Evolutionary conservation across 2,113 vertebrate species (phyloP), one percentile per base, ranked within the genome.

Genomic region (Poeciliopsis retropinna): DNA sequence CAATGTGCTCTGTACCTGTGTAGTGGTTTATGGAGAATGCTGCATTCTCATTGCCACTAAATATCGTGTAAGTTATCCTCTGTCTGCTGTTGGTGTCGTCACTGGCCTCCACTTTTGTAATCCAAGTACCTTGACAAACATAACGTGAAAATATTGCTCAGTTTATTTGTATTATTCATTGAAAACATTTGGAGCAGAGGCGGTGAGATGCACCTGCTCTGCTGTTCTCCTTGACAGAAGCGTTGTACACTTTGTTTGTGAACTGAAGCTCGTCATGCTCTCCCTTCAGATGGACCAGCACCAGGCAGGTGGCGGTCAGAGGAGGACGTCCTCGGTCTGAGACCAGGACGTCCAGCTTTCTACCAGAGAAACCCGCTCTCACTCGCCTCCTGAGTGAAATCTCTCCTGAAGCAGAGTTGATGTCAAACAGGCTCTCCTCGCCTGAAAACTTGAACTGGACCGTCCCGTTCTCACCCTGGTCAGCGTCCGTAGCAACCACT

Each of bases 391-490:
- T 93, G 54, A 97, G 90, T 9, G 84, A 92, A 13, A 99, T 87
- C 71, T 95, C 95, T 73, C 98, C 98, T 0, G 95, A 94, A 28
- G 90, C 81, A 0, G 19, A 3, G 13, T 95, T 68, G 0, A 99
- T 81, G 73, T 92, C 92, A 85, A 98, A 96, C 11, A 95, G 0
- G 3, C 94, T 85, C 71, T 96, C 94, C 2, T 88, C 74, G 5
- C 83, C 75, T 1, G 78, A 60, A 64, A 97, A 77, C 76, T 51
- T 88, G 63, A 95, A 98, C 44, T 65, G 57, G 2, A 98, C 70
- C 0, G 92, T 93, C 70, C 97, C 97, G 0, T 97, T 98, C 77
- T 92, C 92, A 0, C 95, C 96, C 68, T 86, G 88, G 78, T 99
- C 97, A 1, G 85, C 3, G 8, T 98, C 97, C 14, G 70, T 86